Conservation (phyloP, 2,888 invertebrate genomes). For the Stratiomys singularior region DNA sequence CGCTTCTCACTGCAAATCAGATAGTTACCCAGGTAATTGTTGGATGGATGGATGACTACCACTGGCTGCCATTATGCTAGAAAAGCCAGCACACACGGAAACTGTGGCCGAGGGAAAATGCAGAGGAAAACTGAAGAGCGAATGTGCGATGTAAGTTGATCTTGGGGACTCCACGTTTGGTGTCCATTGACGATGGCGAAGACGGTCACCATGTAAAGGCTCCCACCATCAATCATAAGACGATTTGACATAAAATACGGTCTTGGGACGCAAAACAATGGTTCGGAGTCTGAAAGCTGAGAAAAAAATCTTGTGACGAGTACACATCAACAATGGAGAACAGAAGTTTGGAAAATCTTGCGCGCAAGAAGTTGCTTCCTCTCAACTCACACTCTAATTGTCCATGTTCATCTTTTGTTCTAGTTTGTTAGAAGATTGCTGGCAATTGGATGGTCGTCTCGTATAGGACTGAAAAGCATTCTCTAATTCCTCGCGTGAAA, state of each 20-base stretch:
- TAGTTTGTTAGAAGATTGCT: too few species aligned
- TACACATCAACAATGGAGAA: constrained; percentile 44
- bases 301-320: constrained; percentile 34
- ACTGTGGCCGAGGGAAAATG: not conserved
- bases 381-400: too few species aligned
- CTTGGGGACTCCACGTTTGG: constrained; percentile 17
- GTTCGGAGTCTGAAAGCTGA: constrained; percentile 23
- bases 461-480: too few species aligned
- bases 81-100: not conserved
- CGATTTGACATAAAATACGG: constrained; percentile 56
- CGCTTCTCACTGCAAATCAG: constrained; percentile 51
- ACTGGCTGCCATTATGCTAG: constrained; percentile 17
- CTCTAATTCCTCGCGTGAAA: too few species aligned
- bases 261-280: constrained; percentile 52
- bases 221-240: constrained; percentile 56
- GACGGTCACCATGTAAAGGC: constrained; percentile 48
- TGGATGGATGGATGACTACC: constrained; percentile 28
- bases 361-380: too few species aligned
- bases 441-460: too few species aligned
- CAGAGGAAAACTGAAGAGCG: not conserved
- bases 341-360: not conserved
- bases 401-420: too few species aligned
- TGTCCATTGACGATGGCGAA: not conserved
- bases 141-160: not conserved
- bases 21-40: constrained; percentile 48